These are phyloP conservation scores for Tachina fera DNA, from an alignment of 2,888 invertebrate genomes.

Conservation along the genomic window DNA sequence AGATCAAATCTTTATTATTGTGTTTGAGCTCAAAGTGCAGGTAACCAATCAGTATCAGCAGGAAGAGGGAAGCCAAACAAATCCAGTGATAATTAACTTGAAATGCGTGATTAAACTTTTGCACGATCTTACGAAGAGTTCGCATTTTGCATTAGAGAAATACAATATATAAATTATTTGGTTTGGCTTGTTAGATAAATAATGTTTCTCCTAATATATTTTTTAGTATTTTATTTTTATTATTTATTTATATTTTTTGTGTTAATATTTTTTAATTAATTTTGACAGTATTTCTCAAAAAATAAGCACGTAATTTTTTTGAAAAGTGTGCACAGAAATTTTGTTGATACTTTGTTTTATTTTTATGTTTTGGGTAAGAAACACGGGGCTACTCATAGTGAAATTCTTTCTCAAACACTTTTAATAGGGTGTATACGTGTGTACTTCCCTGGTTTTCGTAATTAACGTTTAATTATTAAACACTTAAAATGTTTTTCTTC, in stretches of 20 bases:
- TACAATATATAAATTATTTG: not conserved
- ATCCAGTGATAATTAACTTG: slow-evolving; percentile 72
- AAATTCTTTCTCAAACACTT: not conserved
- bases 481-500: not conserved
- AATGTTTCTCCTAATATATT: slow-evolving; percentile 29
- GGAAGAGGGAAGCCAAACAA: slow-evolving; percentile 68
- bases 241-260: slow-evolving; percentile 59
- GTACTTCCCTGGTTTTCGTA: not conserved
- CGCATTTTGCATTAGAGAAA: slow-evolving; percentile 54
- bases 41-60: slow-evolving; percentile 72
- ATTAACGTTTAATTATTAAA: too few relatives aligned
- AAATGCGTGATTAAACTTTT: slow-evolving; percentile 73
- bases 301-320: not conserved
- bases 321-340: slow-evolving; percentile 2
- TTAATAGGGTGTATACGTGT: not conserved
- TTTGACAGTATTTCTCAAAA: slow-evolving; percentile 21
- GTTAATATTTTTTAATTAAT: slow-evolving; percentile 46
- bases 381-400: slow-evolving; percentile 1
- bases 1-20: slow-evolving; percentile 73
- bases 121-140: slow-evolving; percentile 64
- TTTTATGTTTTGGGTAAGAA: slow-evolving; percentile 1
- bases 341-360: not conserved
- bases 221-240: slow-evolving; percentile 56
- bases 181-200: not conserved
- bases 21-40: slow-evolving; percentile 75